phyloP scores from a whole-genome alignment of 2,797 vertebrate genomes.

The Botia kubotai region DNA sequence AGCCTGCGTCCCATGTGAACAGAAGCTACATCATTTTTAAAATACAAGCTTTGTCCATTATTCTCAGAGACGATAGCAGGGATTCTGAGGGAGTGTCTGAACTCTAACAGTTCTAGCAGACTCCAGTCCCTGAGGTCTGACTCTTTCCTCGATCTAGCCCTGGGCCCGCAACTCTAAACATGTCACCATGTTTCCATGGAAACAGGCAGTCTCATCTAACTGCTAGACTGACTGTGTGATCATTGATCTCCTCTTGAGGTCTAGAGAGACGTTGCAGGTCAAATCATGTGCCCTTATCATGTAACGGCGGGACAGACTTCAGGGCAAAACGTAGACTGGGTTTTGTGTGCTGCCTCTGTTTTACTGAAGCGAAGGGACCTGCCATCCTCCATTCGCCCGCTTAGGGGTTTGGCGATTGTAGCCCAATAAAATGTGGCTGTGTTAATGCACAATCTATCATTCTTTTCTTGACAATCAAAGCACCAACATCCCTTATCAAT shows the following conservation, averaged over 20 bases:
- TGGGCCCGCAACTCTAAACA: constrained; percentile 58
- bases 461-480: constrained; percentile 31
- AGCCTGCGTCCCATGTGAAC: constrained; percentile 30
- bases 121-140: constrained; percentile 49
- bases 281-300: constrained; percentile 53
- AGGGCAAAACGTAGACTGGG: constrained; percentile 21
- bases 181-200: constrained; percentile 68
- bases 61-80: constrained; percentile 48
- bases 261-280: constrained; percentile 61
- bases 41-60: constrained; percentile 58
- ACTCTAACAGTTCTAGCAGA: constrained; percentile 37
- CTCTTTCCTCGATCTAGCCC: constrained; percentile 44
- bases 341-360: constrained; percentile 19
- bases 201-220: constrained; percentile 65
- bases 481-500: constrained; percentile 41
- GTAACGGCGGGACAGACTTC: constrained; percentile 23
- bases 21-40: constrained; percentile 52
- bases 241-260: constrained; percentile 68
- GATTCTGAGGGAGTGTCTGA: constrained; percentile 45
- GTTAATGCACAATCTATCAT: constrained; percentile 66
- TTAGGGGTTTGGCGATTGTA: constrained; percentile 59
- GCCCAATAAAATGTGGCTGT: constrained; percentile 50
- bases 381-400: constrained; percentile 23
- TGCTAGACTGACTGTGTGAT: constrained; percentile 62
- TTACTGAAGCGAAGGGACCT: constrained; percentile 35